Evolutionary conservation across 2,888 invertebrate species (phyloP), one percentile per base, ranked within the genome.

Genomic region (Rhingia rostrata): DNA sequence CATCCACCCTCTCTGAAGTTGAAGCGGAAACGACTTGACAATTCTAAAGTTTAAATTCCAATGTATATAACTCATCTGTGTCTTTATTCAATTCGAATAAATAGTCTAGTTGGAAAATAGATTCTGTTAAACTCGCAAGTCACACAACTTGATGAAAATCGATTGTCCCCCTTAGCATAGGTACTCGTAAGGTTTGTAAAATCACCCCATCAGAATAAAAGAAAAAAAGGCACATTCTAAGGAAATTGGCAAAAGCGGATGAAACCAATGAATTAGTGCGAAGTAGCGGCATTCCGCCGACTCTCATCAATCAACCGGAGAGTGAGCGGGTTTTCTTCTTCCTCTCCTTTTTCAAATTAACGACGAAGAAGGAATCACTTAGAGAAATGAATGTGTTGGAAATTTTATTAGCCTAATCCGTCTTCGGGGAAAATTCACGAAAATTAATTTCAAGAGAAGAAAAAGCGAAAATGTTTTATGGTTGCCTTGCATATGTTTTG

Each of bases 311-410:
- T 83, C 83, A 83, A 83, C 72, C 54, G 74, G 74, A 66, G 60
- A 73, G 63, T 74, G 69, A 74, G 69, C 51, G 58, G 83, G 73
- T 79, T 79, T 82, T 78, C 49, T 58, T 73, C 33, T 63, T 63
- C 49, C 72, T 83, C 61, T 83, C 73, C 73, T 74, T 83, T 70
- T 79, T 83, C 74, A 79, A 79, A 73, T 51, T 84, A 83, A 73
- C 72, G 61, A 83, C 63, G 69, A 43, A 74, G 67, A 79, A 73
- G 73, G 61, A 74, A 79, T 79, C 83, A 83, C 79, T 83, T 69
- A 79, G 73, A 79, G 74, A 83, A 83, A 83, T 79, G 83, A 83
- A 79, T 83, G 73, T 83, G 79, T 83, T 79, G 73, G 83, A 83
- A 79, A 69, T 79, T 83, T 79, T 79, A 83, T 79, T 79, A 79